Percentiles rank a stretch among this genome's conserved stretches.
Conservation (phyloP, 2,797 vertebrate species). For the Poeciliopsis infans region DNA sequence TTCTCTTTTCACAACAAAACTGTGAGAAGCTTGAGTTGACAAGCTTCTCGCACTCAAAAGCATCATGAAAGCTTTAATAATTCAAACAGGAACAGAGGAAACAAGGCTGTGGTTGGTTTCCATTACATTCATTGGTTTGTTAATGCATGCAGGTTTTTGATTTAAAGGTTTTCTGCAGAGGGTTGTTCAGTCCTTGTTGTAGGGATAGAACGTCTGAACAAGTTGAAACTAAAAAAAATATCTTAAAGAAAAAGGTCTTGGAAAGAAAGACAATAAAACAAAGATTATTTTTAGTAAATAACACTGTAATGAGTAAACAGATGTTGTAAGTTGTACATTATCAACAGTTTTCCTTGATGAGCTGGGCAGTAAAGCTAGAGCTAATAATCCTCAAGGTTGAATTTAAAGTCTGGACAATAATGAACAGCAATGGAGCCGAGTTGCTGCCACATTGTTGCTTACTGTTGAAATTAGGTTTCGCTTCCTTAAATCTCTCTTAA, state of each 20-base stretch:
- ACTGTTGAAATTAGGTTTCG: not conserved
- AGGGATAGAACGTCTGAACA: not conserved
- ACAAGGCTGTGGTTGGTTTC: not conserved
- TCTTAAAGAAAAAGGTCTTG: not conserved
- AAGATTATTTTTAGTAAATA: not conserved
- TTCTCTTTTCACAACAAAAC: constrained; percentile 17
- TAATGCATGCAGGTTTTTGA: not conserved
- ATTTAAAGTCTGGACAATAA: not conserved
- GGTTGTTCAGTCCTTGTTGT: not conserved
- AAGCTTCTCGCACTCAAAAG: constrained; percentile 6
- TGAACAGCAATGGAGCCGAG: not conserved
- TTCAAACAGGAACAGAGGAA: not conserved
- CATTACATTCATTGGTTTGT: constrained; percentile 9
- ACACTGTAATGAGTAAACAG: not conserved
- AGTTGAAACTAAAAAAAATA: not conserved
- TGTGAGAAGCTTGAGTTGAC: constrained; percentile 13
- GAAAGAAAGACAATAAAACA: not conserved
- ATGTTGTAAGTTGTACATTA: not conserved
- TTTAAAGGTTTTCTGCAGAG: not conserved
- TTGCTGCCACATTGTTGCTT: not conserved
- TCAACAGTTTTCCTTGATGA: not conserved
- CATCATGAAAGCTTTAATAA: constrained; percentile 23
- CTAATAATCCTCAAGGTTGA: not conserved
- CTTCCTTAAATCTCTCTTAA: not conserved
- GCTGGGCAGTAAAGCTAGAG: not conserved